Evolutionary conservation across 2,888 invertebrate genomes (phyloP).

Genomic region (Drosophila fungiperda): DNA sequence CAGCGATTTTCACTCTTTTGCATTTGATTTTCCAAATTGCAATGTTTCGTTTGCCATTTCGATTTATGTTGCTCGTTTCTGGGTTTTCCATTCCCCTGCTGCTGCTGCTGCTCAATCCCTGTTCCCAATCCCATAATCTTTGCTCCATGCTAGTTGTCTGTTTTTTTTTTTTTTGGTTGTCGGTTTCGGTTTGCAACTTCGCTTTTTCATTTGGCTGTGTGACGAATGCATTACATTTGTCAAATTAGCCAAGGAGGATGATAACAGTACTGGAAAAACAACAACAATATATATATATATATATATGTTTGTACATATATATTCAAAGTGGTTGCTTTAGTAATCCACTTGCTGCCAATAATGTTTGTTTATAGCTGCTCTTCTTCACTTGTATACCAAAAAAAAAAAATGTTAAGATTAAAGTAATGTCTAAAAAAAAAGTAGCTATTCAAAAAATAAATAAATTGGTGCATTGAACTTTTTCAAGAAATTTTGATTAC

Average conservation of each 20-base stretch:
- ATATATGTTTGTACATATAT: not conserved
- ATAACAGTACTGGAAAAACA: conserved; percentile 23
- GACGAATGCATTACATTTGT: conserved; percentile 73
- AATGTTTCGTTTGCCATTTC: conserved; percentile 32
- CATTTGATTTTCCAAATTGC: conserved; percentile 71
- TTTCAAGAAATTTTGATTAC: not conserved
- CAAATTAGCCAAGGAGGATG: conserved; percentile 66
- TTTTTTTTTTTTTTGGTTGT: conserved; percentile 3
- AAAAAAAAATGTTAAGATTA: conserved; percentile 31
- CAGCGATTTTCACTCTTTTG: conserved; percentile 74
- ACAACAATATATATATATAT: not conserved
- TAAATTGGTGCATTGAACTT: conserved; percentile 16
- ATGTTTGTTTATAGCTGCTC: conserved; percentile 54
- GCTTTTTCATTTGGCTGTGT: conserved; percentile 37
- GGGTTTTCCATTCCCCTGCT: no score
- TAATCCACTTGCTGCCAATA: conserved; percentile 71
- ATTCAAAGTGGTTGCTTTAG: conserved; percentile 2
- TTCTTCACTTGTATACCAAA: conserved; percentile 5
- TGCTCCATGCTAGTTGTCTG: not conserved
- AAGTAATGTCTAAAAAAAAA: not conserved
- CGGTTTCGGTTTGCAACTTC: not conserved
- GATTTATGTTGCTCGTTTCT: conserved; percentile 30
- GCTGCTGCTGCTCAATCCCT: not conserved
- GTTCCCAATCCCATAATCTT: not conserved
- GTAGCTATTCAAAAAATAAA: not conserved